A percentile compares a stretch with the other conserved stretches of the same genome.
These are phyloP conservation scores for Dasypogon diadema DNA, from an alignment of 2,888 invertebrate species.

Conservation along the genomic window DNA sequence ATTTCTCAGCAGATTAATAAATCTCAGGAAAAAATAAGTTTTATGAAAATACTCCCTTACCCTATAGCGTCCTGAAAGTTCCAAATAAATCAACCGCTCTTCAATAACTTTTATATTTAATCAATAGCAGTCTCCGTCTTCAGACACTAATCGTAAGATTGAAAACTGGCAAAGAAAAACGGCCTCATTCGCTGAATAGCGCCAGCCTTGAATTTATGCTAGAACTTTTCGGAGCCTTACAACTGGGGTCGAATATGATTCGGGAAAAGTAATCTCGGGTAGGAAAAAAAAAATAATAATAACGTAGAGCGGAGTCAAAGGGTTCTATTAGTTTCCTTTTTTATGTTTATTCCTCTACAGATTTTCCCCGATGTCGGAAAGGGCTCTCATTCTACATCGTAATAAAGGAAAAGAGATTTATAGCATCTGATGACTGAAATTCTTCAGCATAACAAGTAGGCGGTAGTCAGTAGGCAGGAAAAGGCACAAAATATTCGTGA, in stretches of 20 bases:
- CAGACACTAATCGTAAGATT: neutral
- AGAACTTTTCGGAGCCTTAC: neutral
- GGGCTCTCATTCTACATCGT: neutral
- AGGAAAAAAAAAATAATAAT: slow-evolving; percentile 8
- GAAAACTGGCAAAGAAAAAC: neutral
- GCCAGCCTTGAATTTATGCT: neutral
- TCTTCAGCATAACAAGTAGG: slow-evolving; percentile 35
- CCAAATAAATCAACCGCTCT: neutral
- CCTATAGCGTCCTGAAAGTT: neutral
- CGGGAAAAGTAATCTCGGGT: neutral
- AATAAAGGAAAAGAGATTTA: slow-evolving; percentile 37
- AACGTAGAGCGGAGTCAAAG: neutral
- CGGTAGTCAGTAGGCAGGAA: neutral
- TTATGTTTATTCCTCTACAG: slow-evolving; percentile 24
- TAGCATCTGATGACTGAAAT: slow-evolving; percentile 40
- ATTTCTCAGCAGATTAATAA: too few species aligned
- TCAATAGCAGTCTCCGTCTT: neutral
- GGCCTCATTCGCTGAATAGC: neutral
- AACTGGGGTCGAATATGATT: neutral
- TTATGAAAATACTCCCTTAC: too few species aligned
- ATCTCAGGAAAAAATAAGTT: too few species aligned
- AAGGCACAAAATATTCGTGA: slow-evolving; percentile 3
- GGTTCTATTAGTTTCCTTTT: slow-evolving; percentile 28
- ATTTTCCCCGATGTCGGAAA: slow-evolving; percentile 2
- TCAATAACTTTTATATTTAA: neutral